phyloP scores from a whole-genome alignment of 1,140 invertebrate species.

The Oppia nitens region DNA sequence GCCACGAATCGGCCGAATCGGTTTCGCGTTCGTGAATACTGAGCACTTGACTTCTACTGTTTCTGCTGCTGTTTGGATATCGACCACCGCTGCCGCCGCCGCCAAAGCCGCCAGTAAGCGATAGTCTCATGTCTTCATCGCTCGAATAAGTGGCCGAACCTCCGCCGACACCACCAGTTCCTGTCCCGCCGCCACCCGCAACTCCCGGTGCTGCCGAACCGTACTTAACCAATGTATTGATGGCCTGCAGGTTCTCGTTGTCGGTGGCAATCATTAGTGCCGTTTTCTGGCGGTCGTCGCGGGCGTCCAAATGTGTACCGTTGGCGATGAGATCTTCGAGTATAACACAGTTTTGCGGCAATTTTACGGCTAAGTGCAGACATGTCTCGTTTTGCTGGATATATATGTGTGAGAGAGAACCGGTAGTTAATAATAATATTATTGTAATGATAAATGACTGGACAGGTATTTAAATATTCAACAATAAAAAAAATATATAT shows the following conservation, averaged over 20 bases:
- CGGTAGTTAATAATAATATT: too few species aligned
- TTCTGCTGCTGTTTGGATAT: neutral
- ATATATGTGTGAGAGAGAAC: too few species aligned
- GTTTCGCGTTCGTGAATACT: neutral
- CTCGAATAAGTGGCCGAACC: neutral
- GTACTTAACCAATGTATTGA: neutral
- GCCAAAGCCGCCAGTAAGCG: neutral
- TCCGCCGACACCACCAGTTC: too few species aligned
- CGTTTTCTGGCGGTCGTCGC: slow-evolving; percentile 1
- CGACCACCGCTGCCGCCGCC: neutral
- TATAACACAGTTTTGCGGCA: neutral
- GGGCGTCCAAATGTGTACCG: slow-evolving; percentile 4
- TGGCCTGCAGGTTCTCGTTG: neutral
- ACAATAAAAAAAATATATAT: too few species aligned
- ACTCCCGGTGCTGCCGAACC: too few species aligned
- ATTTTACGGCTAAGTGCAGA: slow-evolving; percentile 12
- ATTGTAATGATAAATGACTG: too few species aligned
- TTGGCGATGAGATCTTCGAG: slow-evolving; percentile 9
- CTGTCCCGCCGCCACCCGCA: too few species aligned
- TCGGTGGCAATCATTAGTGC: slow-evolving; percentile 7
- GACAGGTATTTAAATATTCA: too few species aligned
- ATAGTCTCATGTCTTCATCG: neutral
- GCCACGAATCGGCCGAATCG: neutral
- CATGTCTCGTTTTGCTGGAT: slow-evolving; percentile 13
- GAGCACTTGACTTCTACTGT: neutral